Evolutionary conservation across 2,888 invertebrate species (phyloP), one percentile per base, ranked within the genome.

Genomic region (Dexiosoma caninum): DNA sequence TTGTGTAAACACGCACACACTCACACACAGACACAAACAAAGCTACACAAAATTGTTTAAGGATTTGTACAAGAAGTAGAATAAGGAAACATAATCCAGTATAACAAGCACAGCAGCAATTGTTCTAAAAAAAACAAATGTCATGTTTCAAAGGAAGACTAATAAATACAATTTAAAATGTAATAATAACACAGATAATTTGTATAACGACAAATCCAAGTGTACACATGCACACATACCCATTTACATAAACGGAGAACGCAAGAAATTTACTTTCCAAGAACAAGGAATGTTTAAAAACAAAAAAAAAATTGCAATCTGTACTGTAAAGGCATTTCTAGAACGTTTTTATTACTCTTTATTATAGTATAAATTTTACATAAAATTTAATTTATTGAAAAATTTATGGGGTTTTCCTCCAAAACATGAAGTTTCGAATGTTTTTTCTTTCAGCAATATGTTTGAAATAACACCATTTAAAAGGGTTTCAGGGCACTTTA

Each of bases 141-240:
- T 77, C 72, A 72, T 81, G 72, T 72, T 81, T 77, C 72, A 59
- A 72, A 81, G 62, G 37, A 76, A 49, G 72, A 72, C 72, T 77
- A 72, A 81, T 72, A 81, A 81, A 76, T 77, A 72, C 77, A 77
- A 81, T 77, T 77, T 64, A 51, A 72, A 77, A 77, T 69, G 44
- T 77, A 59, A 69, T 71, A 76, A 80, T 64, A 72, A 71, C 32
- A 72, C n/a, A 67, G 19, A 71, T 40, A 71, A 32, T 49, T 40
- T 42, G 27, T 46, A 60, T n/a, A n/a, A n/a, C n/a, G 10, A 62
- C 5, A 53, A 19, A 51, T n/a, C n/a, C 27, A 51, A 51, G 2
- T 9, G 5, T 5, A 12, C 16, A 35, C 12, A 55, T 10, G 7
- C 5, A 9, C 1, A 66, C 14, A 32, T 12, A 30, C 16, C 14